Conservation (phyloP, 2,888 invertebrate genomes). For the Cyaniris semiargus region DNA sequence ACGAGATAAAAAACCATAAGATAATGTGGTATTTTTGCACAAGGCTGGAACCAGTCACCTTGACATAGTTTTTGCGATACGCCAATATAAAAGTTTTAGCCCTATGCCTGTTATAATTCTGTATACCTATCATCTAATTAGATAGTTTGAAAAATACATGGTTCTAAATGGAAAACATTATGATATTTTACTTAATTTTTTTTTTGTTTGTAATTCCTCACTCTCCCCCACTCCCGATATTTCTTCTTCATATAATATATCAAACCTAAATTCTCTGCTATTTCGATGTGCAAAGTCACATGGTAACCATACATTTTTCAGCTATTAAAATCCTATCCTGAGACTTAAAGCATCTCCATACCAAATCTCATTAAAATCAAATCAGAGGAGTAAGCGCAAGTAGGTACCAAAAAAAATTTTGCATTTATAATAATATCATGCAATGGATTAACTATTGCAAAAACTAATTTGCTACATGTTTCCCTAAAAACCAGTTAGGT, state of each 20-base stretch:
- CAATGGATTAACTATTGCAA: background rate
- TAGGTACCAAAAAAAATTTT: background rate
- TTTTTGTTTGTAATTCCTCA: background rate
- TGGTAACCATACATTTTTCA: background rate
- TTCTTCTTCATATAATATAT: too few relatives aligned
- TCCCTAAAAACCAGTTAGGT: background rate
- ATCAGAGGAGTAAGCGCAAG: too few relatives aligned
- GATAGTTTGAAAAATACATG: background rate
- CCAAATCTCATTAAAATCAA: background rate
- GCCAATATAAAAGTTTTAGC: constrained; percentile 11
- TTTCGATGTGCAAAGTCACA: background rate
- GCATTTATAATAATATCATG: background rate
- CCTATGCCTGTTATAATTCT: background rate
- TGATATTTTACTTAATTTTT: background rate
- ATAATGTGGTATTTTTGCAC: constrained; percentile 18
- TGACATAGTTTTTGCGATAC: constrained; percentile 5
- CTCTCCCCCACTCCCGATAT: too few relatives aligned
- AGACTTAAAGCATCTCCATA: too few relatives aligned
- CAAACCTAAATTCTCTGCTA: too few relatives aligned
- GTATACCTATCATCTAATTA: background rate
- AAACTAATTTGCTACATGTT: background rate
- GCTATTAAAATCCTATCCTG: background rate
- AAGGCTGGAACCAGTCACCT: constrained; percentile 5
- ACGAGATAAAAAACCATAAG: constrained; percentile 25
- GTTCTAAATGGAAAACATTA: background rate